A percentile compares a stretch with the other conserved stretches of the same genome.
These are phyloP conservation scores for Seriola dumerili DNA, from an alignment of 2,113 vertebrate species.

Conservation along the genomic window DNA sequence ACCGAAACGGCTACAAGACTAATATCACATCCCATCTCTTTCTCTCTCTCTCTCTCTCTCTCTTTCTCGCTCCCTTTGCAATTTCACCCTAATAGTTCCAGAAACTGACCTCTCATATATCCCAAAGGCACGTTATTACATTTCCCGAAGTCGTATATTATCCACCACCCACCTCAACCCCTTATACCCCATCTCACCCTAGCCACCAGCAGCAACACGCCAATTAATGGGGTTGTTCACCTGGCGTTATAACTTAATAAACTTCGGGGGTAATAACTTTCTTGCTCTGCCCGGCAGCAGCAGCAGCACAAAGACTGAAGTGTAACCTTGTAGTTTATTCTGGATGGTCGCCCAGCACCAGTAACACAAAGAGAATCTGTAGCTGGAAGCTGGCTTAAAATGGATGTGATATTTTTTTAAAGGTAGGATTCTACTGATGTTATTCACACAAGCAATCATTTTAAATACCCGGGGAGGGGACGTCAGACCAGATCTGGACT, in stretches of 20 bases:
- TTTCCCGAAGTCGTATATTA: constrained; percentile 76
- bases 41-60: not conserved
- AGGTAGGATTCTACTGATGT: constrained; percentile 25
- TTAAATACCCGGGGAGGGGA: constrained; percentile 24
- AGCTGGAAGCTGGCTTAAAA: constrained; percentile 21
- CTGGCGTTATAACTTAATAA: constrained; percentile 82
- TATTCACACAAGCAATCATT: constrained; percentile 39
- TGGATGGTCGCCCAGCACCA: constrained; percentile 81
- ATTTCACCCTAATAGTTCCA: constrained; percentile 78
- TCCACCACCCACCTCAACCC: constrained; percentile 29
- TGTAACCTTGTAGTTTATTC: constrained; percentile 84
- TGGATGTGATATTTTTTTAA: constrained; percentile 40
- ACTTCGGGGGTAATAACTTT: constrained; percentile 81
- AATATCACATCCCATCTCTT: constrained; percentile 54
- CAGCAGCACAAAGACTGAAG: constrained; percentile 75
- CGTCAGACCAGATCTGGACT: not conserved
- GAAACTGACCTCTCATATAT: constrained; percentile 79
- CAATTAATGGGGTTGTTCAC: constrained; percentile 80
- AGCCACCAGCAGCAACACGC: constrained; percentile 71
- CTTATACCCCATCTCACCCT: constrained; percentile 55
- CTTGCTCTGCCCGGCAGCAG: constrained; percentile 66
- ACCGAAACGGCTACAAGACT: constrained; percentile 52
- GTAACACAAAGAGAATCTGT: constrained; percentile 77
- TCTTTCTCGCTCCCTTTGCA: constrained; percentile 61
- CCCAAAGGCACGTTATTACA: constrained; percentile 76